Evolutionary conservation across 2,113 vertebrate genomes (phyloP).

Genomic region (Anhinga anhinga): DNA sequence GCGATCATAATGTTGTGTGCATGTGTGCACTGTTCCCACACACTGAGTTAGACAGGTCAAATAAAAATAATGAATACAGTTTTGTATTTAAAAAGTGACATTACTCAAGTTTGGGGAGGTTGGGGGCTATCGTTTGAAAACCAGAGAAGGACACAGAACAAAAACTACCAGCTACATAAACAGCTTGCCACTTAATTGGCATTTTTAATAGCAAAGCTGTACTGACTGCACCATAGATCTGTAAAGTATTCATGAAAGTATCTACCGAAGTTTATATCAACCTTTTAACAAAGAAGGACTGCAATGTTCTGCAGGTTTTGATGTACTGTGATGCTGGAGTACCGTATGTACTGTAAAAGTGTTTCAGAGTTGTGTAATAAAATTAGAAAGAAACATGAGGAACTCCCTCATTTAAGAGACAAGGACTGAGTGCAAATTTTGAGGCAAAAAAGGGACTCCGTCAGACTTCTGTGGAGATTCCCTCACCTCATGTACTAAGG

Average conservation of each 20-base stretch:
- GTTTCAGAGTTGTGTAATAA: not conserved
- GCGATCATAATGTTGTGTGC: not conserved
- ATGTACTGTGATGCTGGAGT: not conserved
- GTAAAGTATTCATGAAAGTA: not conserved
- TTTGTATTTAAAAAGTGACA: not conserved
- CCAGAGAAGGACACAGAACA: not conserved
- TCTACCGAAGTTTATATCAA: not conserved
- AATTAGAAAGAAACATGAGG: not conserved
- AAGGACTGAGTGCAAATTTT: not conserved
- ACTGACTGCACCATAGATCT: not conserved
- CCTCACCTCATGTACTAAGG: not conserved
- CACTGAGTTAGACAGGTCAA: not conserved
- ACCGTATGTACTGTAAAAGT: not conserved
- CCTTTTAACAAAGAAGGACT: not conserved
- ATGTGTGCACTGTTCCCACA: not conserved
- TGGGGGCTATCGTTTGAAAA: not conserved
- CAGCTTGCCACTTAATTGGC: not conserved
- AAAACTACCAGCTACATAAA: not conserved
- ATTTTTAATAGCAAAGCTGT: not conserved
- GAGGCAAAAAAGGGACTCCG: not conserved
- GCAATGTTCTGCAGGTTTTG: fast-evolving
- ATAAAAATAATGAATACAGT: not conserved
- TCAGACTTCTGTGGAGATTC: not conserved
- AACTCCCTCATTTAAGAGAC: not conserved
- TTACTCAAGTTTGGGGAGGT: not conserved